Conservation (phyloP, 1,140 invertebrate genomes). For the Radopholus similis region DNA sequence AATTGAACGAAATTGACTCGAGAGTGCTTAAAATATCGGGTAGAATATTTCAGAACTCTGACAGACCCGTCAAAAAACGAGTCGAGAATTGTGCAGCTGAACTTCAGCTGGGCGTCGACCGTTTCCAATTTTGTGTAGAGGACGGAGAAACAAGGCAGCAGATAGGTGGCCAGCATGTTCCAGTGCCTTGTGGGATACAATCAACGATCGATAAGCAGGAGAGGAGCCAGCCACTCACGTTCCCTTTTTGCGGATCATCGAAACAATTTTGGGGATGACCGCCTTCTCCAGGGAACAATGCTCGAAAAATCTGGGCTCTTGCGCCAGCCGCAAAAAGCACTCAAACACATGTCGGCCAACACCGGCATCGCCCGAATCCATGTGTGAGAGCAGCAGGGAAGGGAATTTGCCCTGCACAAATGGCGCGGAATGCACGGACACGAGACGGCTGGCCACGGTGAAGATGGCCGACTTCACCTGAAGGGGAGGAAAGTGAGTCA, state of each 20-base stretch:
- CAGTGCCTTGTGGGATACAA: constrained; percentile 16
- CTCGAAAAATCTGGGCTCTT: constrained; percentile 21
- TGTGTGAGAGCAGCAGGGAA: constrained; percentile 12
- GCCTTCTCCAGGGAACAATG: constrained; percentile 29
- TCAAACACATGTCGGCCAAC: constrained; percentile 27
- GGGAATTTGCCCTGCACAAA: constrained; percentile 16
- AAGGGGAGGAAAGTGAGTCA: neutral
- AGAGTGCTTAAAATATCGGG: neutral
- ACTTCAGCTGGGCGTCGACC: neutral
- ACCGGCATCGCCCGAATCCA: constrained; percentile 19
- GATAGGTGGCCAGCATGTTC: constrained; percentile 17
- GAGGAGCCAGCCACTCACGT: too few species aligned
- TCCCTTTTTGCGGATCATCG: constrained; percentile 29
- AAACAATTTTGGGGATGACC: constrained; percentile 24
- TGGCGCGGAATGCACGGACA: neutral
- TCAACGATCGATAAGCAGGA: neutral
- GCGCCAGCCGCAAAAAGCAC: constrained; percentile 27
- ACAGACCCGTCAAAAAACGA: constrained; percentile 24
- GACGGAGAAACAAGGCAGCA: constrained; percentile 17
- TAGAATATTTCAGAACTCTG: neutral
- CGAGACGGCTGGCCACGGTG: constrained; percentile 1
- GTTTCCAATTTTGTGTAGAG: constrained; percentile 10
- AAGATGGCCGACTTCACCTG: constrained; percentile 29
- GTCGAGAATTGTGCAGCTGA: constrained; percentile 4
- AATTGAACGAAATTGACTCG: neutral